Conservation (phyloP, 2,113 vertebrate species). For the Ptilonorhynchus violaceus region DNA sequence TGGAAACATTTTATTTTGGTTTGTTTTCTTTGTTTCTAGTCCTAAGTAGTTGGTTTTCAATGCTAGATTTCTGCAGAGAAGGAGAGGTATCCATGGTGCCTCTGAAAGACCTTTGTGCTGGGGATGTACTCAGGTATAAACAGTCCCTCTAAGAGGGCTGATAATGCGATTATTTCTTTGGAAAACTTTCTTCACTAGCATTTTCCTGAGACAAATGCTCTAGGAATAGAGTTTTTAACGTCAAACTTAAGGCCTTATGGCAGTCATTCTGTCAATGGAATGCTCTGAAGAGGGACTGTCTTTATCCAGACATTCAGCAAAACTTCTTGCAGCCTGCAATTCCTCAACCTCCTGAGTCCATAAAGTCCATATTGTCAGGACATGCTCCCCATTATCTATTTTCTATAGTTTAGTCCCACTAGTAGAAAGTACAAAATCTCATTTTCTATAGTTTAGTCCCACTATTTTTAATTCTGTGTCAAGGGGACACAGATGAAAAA, state of each 20-base stretch:
- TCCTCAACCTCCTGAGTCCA: background rate
- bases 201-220: background rate
- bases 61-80: background rate
- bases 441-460: background rate
- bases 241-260: background rate
- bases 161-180: background rate
- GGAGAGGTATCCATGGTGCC: rapidly evolving
- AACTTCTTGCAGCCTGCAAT: background rate
- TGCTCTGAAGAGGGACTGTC: background rate
- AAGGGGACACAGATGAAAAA: background rate
- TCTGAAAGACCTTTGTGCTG: background rate
- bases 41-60: background rate
- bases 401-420: background rate
- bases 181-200: background rate
- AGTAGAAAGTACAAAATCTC: background rate
- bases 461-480: background rate
- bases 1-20: background rate
- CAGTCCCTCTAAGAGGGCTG: background rate
- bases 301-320: background rate
- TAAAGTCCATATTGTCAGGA: background rate
- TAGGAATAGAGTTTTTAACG: background rate
- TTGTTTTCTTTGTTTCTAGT: background rate
- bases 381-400: background rate
- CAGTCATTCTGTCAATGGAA: background rate
- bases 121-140: background rate